These are phyloP conservation scores for Bombus polaris DNA, from an alignment of 1,140 invertebrate species.

Conservation along the genomic window DNA sequence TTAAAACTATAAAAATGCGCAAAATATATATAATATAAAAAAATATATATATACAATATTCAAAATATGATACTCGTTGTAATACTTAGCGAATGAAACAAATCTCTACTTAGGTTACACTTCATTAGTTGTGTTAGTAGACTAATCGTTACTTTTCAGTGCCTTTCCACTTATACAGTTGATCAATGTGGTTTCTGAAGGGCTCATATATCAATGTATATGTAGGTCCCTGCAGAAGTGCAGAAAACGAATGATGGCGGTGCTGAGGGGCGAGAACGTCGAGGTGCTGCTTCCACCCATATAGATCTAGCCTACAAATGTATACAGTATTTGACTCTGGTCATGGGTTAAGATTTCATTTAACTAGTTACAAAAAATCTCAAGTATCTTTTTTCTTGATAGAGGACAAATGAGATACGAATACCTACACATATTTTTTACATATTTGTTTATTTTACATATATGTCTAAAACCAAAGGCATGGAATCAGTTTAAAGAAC, in stretches of 20 bases:
- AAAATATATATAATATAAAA: no score
- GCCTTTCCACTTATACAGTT: no score
- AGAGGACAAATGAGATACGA: background rate
- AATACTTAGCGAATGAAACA: no score
- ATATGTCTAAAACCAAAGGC: background rate
- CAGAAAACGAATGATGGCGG: conserved; percentile 14
- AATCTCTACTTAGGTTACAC: no score
- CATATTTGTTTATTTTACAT: background rate
- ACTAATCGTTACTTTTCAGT: no score
- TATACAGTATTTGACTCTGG: background rate
- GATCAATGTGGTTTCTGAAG: no score
- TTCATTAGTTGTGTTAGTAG: no score
- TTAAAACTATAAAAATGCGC: no score
- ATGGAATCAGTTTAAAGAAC: no score
- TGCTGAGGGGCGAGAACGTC: background rate
- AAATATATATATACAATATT: no score
- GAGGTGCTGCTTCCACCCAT: conserved; percentile 3
- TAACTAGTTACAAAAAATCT: background rate
- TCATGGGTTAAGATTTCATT: background rate
- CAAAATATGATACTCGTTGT: no score
- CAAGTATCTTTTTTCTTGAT: background rate
- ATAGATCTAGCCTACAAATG: conserved; percentile 17
- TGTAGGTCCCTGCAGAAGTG: conserved; percentile 32
- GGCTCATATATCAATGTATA: background rate
- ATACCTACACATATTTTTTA: background rate